Evolutionary conservation across 2,888 invertebrate genomes (phyloP), one percentile per base, ranked within the genome.

Genomic region (Buathra laborator): DNA sequence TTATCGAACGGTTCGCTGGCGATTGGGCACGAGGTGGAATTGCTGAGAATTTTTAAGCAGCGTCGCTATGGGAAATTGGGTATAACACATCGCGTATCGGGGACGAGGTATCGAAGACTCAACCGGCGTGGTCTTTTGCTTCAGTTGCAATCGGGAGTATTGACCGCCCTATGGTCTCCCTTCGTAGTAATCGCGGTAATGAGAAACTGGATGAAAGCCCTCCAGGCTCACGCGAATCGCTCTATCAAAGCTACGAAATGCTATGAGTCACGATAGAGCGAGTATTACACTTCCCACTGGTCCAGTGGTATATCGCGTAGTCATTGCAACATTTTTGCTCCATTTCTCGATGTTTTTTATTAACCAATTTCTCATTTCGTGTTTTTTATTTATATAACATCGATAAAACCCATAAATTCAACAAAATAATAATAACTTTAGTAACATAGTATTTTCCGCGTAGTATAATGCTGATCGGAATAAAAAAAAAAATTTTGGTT

Each of bases 101-200:
- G 24, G 16, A 37, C 71, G 37, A 12, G 37, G 16, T 6, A 53
- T 53, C 37, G 14, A 56, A 32, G 32, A 19, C 32, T n/a, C 44
- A 19, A 44, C 43, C 37, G 37, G 37, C 37, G 37, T 4, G 44
- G 14, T 59, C 37, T 75, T 75, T 32, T 19, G 16, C 62, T 12
- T 48, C 75, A 7, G 32, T 19, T n/a, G 44, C 64, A 16, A 64
- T 64, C 64, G 75, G 64, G 64, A 75, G 64, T 75, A 75, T 75
- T 64, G 75, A 75, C 75, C 75, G 48, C 37, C 37, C 51, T 9
- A 43, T 75, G 53, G 75, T 64, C 16, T 32, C 48, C 64, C 64
- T 37, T 62, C 37, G 48, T 3, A 3, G 62, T 64, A 64, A 75
- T 75, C 51, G 37, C 51, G 64, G 64, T 75, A 64, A 64, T 64